Evolutionary conservation across 2,888 invertebrate species (phyloP).

Genomic region (Caenorhabditis sinica): DNA sequence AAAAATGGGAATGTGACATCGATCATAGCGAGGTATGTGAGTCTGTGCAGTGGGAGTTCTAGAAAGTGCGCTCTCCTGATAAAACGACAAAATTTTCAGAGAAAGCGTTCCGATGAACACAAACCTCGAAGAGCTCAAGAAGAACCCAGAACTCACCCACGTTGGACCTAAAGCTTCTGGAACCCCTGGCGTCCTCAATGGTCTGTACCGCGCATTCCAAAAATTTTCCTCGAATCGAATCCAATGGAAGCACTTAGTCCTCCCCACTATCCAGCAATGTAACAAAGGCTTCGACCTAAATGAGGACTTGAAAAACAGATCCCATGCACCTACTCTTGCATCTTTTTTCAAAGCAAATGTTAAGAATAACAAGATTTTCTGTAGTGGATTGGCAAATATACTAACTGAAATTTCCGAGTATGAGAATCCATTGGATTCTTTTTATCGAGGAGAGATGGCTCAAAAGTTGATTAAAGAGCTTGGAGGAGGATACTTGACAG

Average conservation of each 20-base stretch:
- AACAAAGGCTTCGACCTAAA: conserved; percentile 58
- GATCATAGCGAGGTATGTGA: conserved; percentile 51
- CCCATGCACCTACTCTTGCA: conserved; percentile 30
- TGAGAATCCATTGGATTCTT: conserved; percentile 67
- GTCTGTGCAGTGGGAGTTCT: no score
- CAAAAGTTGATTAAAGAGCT: conserved; percentile 49
- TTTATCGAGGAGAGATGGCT: conserved; percentile 62
- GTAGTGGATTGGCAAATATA: conserved; percentile 54
- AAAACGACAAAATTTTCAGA: neutral
- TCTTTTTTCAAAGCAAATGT: conserved; percentile 47
- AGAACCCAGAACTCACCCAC: conserved; percentile 33
- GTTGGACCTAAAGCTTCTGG: conserved; percentile 58
- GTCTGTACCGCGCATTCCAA: conserved; percentile 58
- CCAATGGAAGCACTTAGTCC: conserved; percentile 57
- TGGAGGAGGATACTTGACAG: conserved; percentile 57
- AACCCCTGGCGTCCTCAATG: conserved; percentile 66
- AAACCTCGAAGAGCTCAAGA: conserved; percentile 43
- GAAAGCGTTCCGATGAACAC: conserved; percentile 57
- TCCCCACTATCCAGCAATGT: conserved; percentile 61
- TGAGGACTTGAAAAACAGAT: conserved; percentile 39
- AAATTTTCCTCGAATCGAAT: conserved; percentile 53
- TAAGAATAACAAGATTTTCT: conserved; percentile 58
- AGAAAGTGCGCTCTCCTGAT: neutral
- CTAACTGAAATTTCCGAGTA: conserved; percentile 66
- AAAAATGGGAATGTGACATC: conserved; percentile 41